Percentiles rank a stretch among this genome's conserved stretches.
Conservation (phyloP, 2,888 invertebrate genomes). For the Pogonocherus hispidulus region DNA sequence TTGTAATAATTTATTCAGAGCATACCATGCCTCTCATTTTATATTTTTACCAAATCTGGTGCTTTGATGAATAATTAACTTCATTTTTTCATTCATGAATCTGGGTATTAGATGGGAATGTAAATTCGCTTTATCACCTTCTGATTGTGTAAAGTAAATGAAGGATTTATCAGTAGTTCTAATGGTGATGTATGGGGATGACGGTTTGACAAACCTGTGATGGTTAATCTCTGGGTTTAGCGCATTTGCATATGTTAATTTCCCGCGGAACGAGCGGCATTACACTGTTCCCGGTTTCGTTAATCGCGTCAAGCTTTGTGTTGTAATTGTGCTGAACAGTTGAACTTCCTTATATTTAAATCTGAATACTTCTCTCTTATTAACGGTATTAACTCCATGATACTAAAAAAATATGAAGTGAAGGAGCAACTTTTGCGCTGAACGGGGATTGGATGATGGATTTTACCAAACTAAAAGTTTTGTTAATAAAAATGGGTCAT, state of each 20-base stretch:
- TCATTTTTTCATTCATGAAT: constrained; percentile 17
- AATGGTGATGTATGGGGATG: constrained; percentile 57
- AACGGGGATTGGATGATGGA: too few species aligned
- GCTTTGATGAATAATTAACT: constrained; percentile 1
- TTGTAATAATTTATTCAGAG: too few species aligned
- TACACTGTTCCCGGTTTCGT: constrained; percentile 59
- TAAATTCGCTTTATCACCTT: constrained; percentile 32
- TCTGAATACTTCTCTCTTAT: neutral
- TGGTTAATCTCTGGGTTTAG: constrained; percentile 64
- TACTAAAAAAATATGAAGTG: neutral
- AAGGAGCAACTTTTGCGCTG: too few species aligned
- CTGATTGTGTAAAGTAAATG: constrained; percentile 44
- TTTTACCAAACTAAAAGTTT: too few species aligned
- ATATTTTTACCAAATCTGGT: too few species aligned
- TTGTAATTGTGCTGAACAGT: constrained; percentile 18
- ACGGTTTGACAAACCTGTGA: constrained; percentile 64
- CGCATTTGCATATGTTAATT: constrained; percentile 65
- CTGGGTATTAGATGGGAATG: constrained; percentile 16
- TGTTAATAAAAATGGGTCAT: too few species aligned
- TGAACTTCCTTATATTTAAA: constrained; percentile 1
- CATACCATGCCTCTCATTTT: too few species aligned
- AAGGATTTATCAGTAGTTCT: constrained; percentile 48
- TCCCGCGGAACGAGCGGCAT: constrained; percentile 57
- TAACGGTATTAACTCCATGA: neutral
- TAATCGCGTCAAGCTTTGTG: constrained; percentile 53